Base-by-base conservation (phyloP, 2,888 invertebrate species). In the Coelogynopora nodosa region DNA sequence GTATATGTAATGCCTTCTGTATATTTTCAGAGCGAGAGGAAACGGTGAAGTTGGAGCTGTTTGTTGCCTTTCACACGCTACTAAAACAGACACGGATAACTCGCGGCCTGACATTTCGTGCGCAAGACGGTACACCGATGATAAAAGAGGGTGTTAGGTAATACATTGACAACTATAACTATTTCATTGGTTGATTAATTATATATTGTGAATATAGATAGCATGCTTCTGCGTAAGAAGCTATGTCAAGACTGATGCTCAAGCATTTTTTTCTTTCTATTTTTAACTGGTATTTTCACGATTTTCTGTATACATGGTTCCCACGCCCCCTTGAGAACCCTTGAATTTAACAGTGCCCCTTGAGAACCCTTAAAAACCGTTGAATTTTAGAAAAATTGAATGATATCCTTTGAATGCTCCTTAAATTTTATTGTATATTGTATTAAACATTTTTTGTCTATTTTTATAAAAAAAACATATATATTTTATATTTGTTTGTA, bases 21-120 rank as follows among this genome's bases (percentile, higher is more conserved):
- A n/a, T n/a, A n/a, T n/a, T n/a, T 88, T 85, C 91, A 95, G 98
- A 98, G 92, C 94, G 98, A 49, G 99, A 99, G 92, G 99, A 99
- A 93, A 99, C 98, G 92, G 99, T 99, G 0, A 98, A 98, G 91
- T 96, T 97, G 30, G 98, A 99, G 91, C 97, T 99, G 88, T 95
- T 99, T 91, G 96, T 97, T 90, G 97, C 98, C 0, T 98, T 97
- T 91, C 95, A 97, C 87, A 96, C 98, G 0, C 92, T 99, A 67
- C 92, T 99, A 88, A 94, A 95, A 88, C 97, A 97, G 91, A 98
- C 98, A 0, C 94, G 95, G 86, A 95, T 96, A 0, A 93, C 94
- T 0, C 93, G 93, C 31, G 5, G 49, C 18, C 18, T 49, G 49
- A 49, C 10, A 13, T 49, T 13, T 49, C 49, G 18, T 13, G 10